A percentile compares a stretch with the other conserved stretches of the same genome.
phyloP scores from a whole-genome alignment of 2,888 invertebrate species.

The Drosophila falleni region DNA sequence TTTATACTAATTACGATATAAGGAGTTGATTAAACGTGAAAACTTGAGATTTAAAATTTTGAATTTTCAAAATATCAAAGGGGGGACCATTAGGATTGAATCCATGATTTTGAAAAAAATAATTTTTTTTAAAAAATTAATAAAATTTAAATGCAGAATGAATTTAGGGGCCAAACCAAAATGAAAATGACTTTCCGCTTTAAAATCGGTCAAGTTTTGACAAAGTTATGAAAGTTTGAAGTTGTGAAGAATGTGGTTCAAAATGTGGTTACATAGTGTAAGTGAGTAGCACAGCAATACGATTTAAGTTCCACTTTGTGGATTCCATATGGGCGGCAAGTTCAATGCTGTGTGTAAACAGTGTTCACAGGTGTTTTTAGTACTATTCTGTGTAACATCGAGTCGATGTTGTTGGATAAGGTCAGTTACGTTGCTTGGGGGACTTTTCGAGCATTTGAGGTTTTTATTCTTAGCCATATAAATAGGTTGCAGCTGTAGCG shows the following conservation, averaged over 20 bases:
- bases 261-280: conserved; percentile 1
- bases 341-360: conserved; percentile 67
- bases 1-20: too few species aligned
- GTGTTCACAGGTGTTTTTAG: conserved; percentile 53
- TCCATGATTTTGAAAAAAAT: too few species aligned
- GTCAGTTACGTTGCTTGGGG: conserved; percentile 51
- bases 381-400: conserved; percentile 26
- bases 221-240: too few species aligned
- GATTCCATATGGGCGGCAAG: conserved; percentile 45
- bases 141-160: too few species aligned
- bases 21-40: too few species aligned
- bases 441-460: conserved; percentile 10
- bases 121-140: too few species aligned
- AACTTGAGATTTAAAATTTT: too few species aligned
- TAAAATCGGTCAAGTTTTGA: too few species aligned
- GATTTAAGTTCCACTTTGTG: conserved; percentile 15
- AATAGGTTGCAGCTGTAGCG: conserved; percentile 24
- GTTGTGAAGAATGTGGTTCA: not conserved
- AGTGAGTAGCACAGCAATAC: not conserved
- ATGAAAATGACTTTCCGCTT: too few species aligned
- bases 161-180: too few species aligned
- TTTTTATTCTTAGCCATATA: conserved; percentile 31
- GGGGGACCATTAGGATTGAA: too few species aligned
- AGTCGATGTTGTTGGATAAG: conserved; percentile 47
- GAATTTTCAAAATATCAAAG: too few species aligned